Evolutionary conservation across 2,113 vertebrate genomes (phyloP).

Genomic region (Microcebus ravelobensis): DNA sequence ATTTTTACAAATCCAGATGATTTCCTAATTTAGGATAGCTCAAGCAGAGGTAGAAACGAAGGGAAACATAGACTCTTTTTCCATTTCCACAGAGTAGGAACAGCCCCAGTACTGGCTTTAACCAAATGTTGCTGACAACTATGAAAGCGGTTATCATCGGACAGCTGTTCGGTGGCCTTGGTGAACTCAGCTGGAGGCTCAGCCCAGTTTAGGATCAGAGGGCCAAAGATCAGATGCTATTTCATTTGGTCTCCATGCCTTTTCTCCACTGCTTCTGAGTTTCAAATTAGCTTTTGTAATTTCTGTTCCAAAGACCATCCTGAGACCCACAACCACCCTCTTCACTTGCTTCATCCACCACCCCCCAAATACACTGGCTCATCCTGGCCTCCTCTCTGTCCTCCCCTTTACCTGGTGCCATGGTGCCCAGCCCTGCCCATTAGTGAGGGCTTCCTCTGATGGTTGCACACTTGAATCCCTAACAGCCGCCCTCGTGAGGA

Average conservation of each 20-base stretch:
- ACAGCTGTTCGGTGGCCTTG: slow-evolving; percentile 72
- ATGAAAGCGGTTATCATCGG: slow-evolving; percentile 41
- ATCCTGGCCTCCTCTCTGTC: neutral
- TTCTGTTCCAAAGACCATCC: slow-evolving; percentile 47
- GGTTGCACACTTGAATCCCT: neutral
- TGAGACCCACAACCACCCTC: neutral
- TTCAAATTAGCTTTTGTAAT: slow-evolving; percentile 66
- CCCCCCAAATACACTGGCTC: neutral
- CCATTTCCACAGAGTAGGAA: slow-evolving; percentile 45
- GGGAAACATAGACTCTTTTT: slow-evolving; percentile 57
- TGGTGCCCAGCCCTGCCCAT: neutral
- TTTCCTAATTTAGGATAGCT: slow-evolving; percentile 76
- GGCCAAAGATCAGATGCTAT: slow-evolving; percentile 71
- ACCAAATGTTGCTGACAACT: slow-evolving; percentile 64
- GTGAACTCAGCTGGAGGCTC: slow-evolving; percentile 66
- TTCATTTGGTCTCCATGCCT: slow-evolving; percentile 59
- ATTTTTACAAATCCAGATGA: slow-evolving; percentile 81
- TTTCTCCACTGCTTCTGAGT: slow-evolving; percentile 41
- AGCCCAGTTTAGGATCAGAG: slow-evolving; percentile 54
- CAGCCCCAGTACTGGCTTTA: slow-evolving; percentile 26
- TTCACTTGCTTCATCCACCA: neutral
- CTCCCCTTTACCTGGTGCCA: neutral
- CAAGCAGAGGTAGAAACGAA: slow-evolving; percentile 57
- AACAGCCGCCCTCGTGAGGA: neutral
- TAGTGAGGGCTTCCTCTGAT: neutral